Evolutionary conservation across 2,797 vertebrate genomes (phyloP).

Genomic region (Smutsia gigantea): DNA sequence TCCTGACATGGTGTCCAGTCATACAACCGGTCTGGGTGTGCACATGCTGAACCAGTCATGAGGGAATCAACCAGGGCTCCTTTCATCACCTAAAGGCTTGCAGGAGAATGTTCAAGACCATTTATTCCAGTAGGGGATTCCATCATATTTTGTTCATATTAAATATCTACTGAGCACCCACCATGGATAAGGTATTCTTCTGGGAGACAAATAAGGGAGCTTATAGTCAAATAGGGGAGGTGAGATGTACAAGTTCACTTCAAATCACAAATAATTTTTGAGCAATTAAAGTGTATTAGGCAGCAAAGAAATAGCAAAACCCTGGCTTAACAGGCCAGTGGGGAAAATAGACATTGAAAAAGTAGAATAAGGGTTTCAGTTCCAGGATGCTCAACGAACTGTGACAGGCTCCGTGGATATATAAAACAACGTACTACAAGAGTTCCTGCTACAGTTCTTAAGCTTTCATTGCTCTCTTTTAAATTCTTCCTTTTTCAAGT

Average conservation of each 20-base stretch:
- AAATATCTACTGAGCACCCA: background rate
- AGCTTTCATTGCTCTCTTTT: background rate
- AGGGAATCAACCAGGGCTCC: background rate
- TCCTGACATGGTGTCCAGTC: background rate
- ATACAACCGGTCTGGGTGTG: background rate
- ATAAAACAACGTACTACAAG: background rate
- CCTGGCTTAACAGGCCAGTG: background rate
- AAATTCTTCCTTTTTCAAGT: constrained; percentile 47
- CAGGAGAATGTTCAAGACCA: background rate
- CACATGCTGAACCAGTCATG: background rate
- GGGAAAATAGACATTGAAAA: background rate
- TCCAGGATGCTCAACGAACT: background rate
- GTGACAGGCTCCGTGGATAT: background rate
- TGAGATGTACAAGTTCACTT: background rate
- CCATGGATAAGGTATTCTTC: background rate
- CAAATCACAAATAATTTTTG: background rate
- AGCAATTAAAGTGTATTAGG: background rate
- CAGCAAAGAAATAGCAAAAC: background rate
- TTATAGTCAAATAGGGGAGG: background rate
- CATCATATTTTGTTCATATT: background rate
- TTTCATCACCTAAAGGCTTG: background rate
- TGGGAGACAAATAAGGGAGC: background rate
- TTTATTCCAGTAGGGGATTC: background rate
- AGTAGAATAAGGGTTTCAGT: background rate
- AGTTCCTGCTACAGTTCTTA: background rate